These are phyloP conservation scores for Pyrocephalus nanus DNA, from an alignment of 2,797 vertebrate genomes.

Conservation along the genomic window DNA sequence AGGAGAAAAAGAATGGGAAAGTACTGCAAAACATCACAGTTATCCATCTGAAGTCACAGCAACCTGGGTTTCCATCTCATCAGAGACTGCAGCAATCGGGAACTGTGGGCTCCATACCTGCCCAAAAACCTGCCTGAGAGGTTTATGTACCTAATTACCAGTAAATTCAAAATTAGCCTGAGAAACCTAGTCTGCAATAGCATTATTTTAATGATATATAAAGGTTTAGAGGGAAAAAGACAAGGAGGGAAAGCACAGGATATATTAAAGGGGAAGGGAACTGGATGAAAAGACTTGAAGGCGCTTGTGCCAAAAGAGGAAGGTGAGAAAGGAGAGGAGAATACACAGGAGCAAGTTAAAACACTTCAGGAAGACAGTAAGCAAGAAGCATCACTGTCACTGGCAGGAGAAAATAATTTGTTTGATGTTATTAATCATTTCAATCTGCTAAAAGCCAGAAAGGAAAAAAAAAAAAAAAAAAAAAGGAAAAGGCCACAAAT, in stretches of 20 bases:
- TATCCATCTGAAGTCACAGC: not conserved
- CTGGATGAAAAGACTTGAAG: not conserved
- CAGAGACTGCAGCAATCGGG: not conserved
- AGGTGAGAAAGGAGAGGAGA: not conserved
- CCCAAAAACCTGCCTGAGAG: not conserved
- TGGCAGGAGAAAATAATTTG: not conserved
- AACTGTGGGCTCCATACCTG: not conserved
- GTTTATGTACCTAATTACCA: not conserved
- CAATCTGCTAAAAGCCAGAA: not conserved
- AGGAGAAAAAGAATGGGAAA: not conserved
- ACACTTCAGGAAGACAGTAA: not conserved
- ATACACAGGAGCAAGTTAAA: not conserved
- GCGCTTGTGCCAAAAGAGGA: not conserved
- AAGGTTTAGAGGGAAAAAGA: not conserved
- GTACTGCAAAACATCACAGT: rapidly evolving
- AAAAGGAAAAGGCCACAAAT: not conserved
- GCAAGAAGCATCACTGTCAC: not conserved
- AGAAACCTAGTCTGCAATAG: not conserved
- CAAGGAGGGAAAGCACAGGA: not conserved
- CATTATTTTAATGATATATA: not conserved
- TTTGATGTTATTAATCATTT: not conserved
- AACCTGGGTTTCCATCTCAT: not conserved
- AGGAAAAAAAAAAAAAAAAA: not conserved
- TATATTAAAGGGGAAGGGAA: not conserved
- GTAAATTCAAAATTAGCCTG: not conserved